Evolutionary conservation across 2,797 vertebrate species (phyloP).

Genomic region (Graptemys geographica): DNA sequence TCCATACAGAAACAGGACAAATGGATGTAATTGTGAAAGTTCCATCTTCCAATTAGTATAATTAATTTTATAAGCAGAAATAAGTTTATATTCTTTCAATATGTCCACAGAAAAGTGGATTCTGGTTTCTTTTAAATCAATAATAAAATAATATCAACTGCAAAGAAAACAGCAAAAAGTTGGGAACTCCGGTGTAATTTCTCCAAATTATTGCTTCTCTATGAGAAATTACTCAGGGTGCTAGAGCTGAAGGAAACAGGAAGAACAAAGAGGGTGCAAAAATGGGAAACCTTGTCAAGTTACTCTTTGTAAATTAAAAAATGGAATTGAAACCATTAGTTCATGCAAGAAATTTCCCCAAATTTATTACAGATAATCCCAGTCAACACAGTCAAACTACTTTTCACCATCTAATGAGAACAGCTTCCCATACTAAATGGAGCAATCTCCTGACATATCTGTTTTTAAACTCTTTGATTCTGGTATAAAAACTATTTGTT

Average conservation of each 20-base stretch:
- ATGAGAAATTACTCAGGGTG: background rate
- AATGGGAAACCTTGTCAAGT: background rate
- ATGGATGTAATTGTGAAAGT: background rate
- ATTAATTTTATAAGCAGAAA: background rate
- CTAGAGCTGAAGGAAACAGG: background rate
- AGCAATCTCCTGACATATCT: background rate
- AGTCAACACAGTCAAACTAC: background rate
- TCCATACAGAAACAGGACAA: accelerated
- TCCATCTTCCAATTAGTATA: background rate
- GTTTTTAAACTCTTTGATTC: background rate
- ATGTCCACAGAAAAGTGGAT: background rate
- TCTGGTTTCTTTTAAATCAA: background rate
- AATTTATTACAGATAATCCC: background rate
- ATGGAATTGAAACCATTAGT: background rate
- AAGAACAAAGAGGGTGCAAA: background rate
- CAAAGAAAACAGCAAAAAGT: background rate
- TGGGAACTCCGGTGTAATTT: background rate
- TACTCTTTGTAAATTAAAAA: background rate
- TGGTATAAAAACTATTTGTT: background rate
- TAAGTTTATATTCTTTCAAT: background rate
- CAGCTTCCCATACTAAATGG: background rate
- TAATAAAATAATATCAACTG: background rate
- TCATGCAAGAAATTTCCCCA: background rate
- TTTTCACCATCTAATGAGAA: background rate
- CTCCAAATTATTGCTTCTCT: background rate